Evolutionary conservation across 2,888 invertebrate genomes (phyloP).

Genomic region (Leucania comma): DNA sequence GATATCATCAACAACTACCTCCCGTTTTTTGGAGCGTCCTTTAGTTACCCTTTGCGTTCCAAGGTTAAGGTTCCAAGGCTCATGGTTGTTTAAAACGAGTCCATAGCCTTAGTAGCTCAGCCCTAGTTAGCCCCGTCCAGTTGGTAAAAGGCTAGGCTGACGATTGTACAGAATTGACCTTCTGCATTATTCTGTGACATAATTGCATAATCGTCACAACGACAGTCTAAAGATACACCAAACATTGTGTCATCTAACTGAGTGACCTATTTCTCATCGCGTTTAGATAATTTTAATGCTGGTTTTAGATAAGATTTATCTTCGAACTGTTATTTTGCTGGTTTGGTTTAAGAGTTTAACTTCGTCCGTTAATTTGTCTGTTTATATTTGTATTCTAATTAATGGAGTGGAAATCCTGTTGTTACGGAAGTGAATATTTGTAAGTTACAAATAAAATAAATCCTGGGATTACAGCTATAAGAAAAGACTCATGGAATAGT

Average conservation of each 20-base stretch:
- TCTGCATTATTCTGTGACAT: slow-evolving; percentile 22
- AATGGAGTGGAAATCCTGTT: slow-evolving; percentile 8
- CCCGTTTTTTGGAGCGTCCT: too few relatives aligned
- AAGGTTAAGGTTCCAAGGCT: too few relatives aligned
- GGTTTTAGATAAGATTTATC: slow-evolving; percentile 59
- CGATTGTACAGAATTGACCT: background rate
- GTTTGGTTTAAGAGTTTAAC: background rate
- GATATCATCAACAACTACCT: too few relatives aligned
- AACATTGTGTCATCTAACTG: slow-evolving; percentile 63
- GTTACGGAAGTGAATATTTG: background rate
- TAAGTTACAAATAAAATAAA: too few relatives aligned
- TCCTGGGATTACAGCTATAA: background rate
- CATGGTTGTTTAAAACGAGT: too few relatives aligned
- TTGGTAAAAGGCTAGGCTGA: too few relatives aligned
- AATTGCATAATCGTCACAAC: slow-evolving; percentile 60
- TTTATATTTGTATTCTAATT: background rate
- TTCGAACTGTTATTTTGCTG: slow-evolving; percentile 15
- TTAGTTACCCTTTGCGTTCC: too few relatives aligned
- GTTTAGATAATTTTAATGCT: slow-evolving; percentile 46
- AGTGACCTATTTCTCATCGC: slow-evolving; percentile 59
- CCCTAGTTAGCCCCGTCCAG: too few relatives aligned
- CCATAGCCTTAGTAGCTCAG: too few relatives aligned
- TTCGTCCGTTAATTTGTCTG: slow-evolving; percentile 14
- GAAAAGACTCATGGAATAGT: background rate
- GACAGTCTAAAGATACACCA: slow-evolving; percentile 57